Percentiles rank a stretch among this genome's conserved stretches.
Evolutionary conservation across 1,140 invertebrate species (phyloP).

Genomic region (Nasonia longicornis): DNA sequence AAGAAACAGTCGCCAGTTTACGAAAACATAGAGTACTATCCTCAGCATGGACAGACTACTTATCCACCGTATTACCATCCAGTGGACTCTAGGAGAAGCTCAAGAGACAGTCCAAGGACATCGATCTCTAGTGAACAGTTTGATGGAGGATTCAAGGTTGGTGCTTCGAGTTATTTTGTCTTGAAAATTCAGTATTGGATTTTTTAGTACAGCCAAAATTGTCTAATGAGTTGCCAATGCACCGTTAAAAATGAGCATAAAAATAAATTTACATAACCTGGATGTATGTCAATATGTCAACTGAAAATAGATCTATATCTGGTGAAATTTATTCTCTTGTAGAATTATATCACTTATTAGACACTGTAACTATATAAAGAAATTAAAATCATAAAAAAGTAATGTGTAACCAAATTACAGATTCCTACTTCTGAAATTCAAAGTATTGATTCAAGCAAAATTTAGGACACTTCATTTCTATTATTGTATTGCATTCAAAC

Average conservation of each 20-base stretch:
- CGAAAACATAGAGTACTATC: constrained; percentile 85
- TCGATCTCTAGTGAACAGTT: constrained; percentile 70
- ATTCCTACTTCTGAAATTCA: not conserved
- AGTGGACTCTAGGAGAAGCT: constrained; percentile 62
- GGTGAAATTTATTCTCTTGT: not conserved
- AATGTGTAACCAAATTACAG: not conserved
- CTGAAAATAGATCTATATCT: not conserved
- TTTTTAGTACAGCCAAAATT: too few relatives aligned
- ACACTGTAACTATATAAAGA: not conserved
- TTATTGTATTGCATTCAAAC: not conserved
- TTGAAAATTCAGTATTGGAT: too few relatives aligned
- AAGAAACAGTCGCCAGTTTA: constrained; percentile 76
- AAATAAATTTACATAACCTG: not conserved
- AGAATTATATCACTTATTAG: not conserved
- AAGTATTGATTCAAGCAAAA: not conserved
- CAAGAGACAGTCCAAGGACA: constrained; percentile 61
- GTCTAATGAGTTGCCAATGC: not conserved
- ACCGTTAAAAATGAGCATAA: not conserved
- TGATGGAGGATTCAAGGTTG: constrained; percentile 68
- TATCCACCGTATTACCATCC: constrained; percentile 76
- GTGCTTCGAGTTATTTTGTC: not conserved
- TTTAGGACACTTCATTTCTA: not conserved
- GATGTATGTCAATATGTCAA: not conserved
- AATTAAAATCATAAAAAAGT: not conserved
- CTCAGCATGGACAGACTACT: constrained; percentile 63